A percentile compares a stretch with the other conserved stretches of the same genome.
These are phyloP conservation scores for Drosophila tsacasi DNA, from an alignment of 1,140 invertebrate genomes.

Conservation along the genomic window DNA sequence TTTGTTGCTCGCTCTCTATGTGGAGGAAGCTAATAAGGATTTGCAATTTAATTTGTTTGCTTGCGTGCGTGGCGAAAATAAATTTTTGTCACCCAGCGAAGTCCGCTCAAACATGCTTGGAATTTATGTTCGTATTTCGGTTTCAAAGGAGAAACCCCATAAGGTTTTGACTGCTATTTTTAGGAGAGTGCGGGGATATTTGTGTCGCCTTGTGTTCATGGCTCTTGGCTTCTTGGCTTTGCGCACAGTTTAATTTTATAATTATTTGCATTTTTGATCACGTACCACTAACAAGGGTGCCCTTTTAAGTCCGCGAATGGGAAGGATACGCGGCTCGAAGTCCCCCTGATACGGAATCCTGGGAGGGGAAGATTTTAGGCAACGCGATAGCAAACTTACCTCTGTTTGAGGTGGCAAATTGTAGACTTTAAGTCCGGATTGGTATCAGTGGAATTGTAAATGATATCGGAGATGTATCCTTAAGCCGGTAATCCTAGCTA, in stretches of 20 bases:
- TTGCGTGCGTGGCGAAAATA: slow-evolving; percentile 77
- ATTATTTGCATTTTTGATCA: slow-evolving; percentile 75
- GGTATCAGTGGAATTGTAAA: neutral
- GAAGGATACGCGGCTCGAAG: slow-evolving; percentile 6
- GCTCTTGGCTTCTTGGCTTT: slow-evolving; percentile 22
- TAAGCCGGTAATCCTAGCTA: neutral
- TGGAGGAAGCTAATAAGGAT: slow-evolving; percentile 71
- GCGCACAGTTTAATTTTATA: slow-evolving; percentile 60
- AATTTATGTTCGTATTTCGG: slow-evolving; percentile 49
- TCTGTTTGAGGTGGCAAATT: neutral
- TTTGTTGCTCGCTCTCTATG: neutral
- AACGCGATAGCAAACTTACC: neutral
- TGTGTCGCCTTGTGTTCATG: slow-evolving; percentile 40
- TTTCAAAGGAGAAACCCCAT: neutral
- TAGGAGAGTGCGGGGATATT: slow-evolving; percentile 7
- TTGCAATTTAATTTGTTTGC: slow-evolving; percentile 80
- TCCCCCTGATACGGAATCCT: neutral
- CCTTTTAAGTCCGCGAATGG: neutral
- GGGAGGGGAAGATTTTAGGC: neutral
- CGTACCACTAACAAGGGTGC: slow-evolving; percentile 32
- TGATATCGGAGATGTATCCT: neutral
- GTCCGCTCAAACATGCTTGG: slow-evolving; percentile 16
- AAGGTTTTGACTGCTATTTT: neutral
- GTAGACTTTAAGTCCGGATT: neutral
- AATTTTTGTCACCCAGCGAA: slow-evolving; percentile 68